Conservation (phyloP, 2,113 vertebrate genomes). For the Prochilodus magdalenae region DNA sequence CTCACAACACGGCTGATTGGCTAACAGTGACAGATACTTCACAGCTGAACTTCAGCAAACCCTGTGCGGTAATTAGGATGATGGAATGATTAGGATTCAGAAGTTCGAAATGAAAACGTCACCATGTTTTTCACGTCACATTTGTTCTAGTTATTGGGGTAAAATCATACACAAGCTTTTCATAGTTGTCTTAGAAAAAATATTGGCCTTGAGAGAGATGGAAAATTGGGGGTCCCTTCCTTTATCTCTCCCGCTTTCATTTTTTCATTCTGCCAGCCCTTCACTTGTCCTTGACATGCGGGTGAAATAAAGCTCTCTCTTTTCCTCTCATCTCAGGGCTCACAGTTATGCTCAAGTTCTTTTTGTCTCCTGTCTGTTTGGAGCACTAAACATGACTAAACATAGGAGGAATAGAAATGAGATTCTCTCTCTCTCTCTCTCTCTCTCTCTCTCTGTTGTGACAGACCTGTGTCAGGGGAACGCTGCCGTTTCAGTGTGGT, state of each 20-base stretch:
- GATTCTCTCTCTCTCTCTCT: conserved; percentile 7
- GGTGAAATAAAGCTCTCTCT: too few species aligned
- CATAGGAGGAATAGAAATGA: background rate
- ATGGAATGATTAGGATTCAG: too few species aligned
- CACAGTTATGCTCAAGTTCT: background rate
- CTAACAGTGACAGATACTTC: too few species aligned
- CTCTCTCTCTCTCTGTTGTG: background rate
- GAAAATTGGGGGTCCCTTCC: background rate
- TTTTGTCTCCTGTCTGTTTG: background rate
- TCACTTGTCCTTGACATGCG: conserved; percentile 16
- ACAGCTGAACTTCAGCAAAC: too few species aligned
- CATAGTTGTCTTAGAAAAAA: background rate
- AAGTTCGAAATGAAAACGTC: too few species aligned
- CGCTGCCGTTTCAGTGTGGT: background rate
- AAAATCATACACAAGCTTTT: too few species aligned
- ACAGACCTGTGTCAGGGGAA: background rate
- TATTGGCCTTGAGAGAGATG: background rate
- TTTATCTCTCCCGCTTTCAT: too few species aligned
- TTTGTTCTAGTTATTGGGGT: too few species aligned
- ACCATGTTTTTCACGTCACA: too few species aligned
- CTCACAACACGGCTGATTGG: too few species aligned
- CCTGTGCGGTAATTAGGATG: too few species aligned
- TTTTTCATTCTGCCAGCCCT: background rate
- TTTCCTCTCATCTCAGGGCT: too few species aligned
- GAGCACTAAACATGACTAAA: conserved; percentile 24